Evolutionary conservation across 1,140 invertebrate genomes (phyloP).

Genomic region (Cyrtorhinus lividipennis): DNA sequence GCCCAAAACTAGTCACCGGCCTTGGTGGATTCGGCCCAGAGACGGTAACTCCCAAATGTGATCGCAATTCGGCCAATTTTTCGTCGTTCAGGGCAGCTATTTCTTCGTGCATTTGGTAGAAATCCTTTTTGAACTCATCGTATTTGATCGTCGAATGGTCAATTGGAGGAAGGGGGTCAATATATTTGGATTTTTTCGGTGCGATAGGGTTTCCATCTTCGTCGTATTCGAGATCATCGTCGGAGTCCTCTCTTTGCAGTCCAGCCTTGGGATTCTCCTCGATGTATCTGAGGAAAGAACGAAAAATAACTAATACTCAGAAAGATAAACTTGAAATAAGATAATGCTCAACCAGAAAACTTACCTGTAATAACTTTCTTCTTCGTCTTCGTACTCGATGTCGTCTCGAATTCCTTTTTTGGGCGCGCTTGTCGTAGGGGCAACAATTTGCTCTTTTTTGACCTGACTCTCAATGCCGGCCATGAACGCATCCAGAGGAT

Average conservation of each 20-base stretch:
- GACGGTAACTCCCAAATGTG: conserved; percentile 74
- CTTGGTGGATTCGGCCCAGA: conserved; percentile 71
- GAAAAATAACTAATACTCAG: too few species aligned
- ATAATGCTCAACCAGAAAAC: too few species aligned
- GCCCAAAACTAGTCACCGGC: conserved; percentile 89
- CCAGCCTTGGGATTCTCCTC: conserved; percentile 92
- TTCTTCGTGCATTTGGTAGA: conserved; percentile 88
- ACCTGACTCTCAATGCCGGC: conserved; percentile 78
- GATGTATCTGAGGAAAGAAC: too few species aligned
- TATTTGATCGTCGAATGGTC: conserved; percentile 89
- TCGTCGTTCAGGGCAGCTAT: conserved; percentile 59
- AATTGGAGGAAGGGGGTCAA: conserved; percentile 88
- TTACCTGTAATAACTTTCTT: conserved; percentile 87
- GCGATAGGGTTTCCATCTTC: conserved; percentile 93
- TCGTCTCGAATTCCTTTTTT: conserved; percentile 72
- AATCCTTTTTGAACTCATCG: conserved; percentile 80
- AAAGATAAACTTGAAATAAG: too few species aligned
- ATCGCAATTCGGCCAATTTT: conserved; percentile 63
- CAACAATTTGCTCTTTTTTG: conserved; percentile 12
- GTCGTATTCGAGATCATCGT: conserved; percentile 87
- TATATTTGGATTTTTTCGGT: conserved; percentile 76
- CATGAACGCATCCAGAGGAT: conserved; percentile 97
- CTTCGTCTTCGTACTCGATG: conserved; percentile 90
- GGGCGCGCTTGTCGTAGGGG: background rate
- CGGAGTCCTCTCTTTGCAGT: conserved; percentile 67